Evolutionary conservation across 1,140 invertebrate genomes (phyloP), one percentile per base, ranked within the genome.

Genomic region (Drosophila santomea): DNA sequence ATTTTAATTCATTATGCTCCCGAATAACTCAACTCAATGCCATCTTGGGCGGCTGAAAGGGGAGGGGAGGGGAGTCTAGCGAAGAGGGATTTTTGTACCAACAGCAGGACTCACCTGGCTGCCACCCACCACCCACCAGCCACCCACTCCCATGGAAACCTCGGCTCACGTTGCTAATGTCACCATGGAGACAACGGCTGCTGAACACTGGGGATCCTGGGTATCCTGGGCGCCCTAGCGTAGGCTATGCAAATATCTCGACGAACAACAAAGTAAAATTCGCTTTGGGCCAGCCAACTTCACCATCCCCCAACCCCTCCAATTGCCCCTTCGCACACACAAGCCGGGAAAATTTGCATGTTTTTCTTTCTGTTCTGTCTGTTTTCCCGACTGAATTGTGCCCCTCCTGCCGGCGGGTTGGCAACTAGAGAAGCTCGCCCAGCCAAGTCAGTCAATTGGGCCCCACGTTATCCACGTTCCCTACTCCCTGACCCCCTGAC

Each of bases 221-320:
- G 73, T 47, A 71, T 52, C 41, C 64, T 71, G 61, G 61, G 62
- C 61, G 59, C 73, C 74, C 62, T 45, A 51, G 57, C 39, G 61
- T 76, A 59, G 80, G 64, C 83, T 86, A 86, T 86, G 83, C 84
- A 86, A 86, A 86, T 86, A 77, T 69, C 74, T 60, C 83, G 75
- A 74, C 75, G 66, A 84, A 83, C 75, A 83, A 79, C 79, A 71
- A 78, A 78, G 74, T 77, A 69, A 77, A 77, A 77, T 58, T 77
- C 74, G 74, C 74, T 76, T 23, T 61, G 74, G 74, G 73, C 68
- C 68, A 45, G 39, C 63, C 28, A 17, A 50, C 36, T 32, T 32
- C 32, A 14, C 48, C 58, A 1, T 20, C 38, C 17, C 2, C 15
- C 52, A 4, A 12, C 54, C 20, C 17, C 14, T 0, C 28, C 7